Percentiles rank a stretch among this genome's conserved stretches.
Evolutionary conservation across 2,113 vertebrate genomes (phyloP).

Genomic region (Burhinus bistriatus): DNA sequence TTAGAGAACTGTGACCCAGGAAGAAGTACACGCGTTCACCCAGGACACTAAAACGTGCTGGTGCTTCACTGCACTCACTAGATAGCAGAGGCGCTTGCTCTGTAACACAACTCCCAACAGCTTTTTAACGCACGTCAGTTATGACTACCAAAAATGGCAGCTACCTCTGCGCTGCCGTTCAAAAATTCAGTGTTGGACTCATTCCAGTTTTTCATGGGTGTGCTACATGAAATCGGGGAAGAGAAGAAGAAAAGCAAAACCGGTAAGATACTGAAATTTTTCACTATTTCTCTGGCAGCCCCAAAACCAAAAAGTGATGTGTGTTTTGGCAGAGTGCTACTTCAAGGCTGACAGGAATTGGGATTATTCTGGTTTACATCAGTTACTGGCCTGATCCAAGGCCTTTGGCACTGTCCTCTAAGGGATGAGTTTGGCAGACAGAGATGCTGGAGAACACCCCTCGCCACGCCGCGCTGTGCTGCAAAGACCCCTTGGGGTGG

Average conservation of each 20-base stretch:
- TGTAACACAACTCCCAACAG: neutral
- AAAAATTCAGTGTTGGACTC: neutral
- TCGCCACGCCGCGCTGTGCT: rapidly evolving
- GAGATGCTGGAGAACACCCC: neutral
- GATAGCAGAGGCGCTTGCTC: neutral
- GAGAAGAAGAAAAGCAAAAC: neutral
- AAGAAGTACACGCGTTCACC: rapidly evolving
- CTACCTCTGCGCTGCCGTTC: neutral
- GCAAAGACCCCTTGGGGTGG: neutral
- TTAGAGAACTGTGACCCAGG: neutral
- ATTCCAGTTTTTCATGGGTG: neutral
- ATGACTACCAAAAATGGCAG: neutral
- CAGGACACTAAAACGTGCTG: neutral
- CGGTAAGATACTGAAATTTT: neutral
- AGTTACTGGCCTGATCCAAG: neutral
- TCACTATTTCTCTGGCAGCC: neutral
- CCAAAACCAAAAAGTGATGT: neutral
- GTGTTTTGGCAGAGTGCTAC: neutral
- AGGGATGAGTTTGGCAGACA: neutral
- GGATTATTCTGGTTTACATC: slow-evolving; percentile 8
- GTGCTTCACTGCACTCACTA: neutral
- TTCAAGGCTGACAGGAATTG: neutral
- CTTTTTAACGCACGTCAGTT: neutral
- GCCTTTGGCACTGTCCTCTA: neutral
- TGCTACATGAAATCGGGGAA: neutral